Percentiles rank a stretch among this genome's conserved stretches.
Conservation (phyloP, 2,113 vertebrate genomes). For the Menidia beryllina region DNA sequence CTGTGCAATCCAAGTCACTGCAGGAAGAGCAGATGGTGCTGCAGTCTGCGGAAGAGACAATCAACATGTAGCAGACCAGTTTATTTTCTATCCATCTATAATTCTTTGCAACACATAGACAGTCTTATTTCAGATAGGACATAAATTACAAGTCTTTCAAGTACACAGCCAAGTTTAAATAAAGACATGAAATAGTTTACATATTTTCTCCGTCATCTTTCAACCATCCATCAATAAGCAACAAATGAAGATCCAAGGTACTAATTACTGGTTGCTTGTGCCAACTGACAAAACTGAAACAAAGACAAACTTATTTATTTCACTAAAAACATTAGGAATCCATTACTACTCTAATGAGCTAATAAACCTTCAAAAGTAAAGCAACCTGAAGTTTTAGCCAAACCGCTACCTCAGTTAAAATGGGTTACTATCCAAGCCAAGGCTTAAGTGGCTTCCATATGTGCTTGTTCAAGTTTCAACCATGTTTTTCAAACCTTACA, state of each 20-base stretch:
- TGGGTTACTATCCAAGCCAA: conserved; percentile 42
- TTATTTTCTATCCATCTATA: conserved; percentile 1
- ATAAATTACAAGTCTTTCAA: conserved; percentile 24
- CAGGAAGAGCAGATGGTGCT: too few relatives aligned
- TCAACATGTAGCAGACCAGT: not conserved
- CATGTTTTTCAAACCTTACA: conserved; percentile 45
- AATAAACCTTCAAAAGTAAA: conserved; percentile 50
- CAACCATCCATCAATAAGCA: conserved; percentile 60
- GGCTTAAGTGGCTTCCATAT: conserved; percentile 53
- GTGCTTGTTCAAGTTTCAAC: conserved; percentile 43
- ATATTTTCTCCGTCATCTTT: conserved; percentile 59
- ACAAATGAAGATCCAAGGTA: conserved; percentile 55
- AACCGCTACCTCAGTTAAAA: conserved; percentile 51
- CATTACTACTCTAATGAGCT: conserved; percentile 63
- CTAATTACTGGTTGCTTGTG: conserved; percentile 56
- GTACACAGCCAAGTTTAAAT: conserved; percentile 20
- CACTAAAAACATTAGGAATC: conserved; percentile 57
- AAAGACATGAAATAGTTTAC: conserved; percentile 50
- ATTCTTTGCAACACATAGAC: conserved; percentile 31
- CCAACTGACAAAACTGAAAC: conserved; percentile 57
- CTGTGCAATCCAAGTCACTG: not conserved
- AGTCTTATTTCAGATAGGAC: conserved; percentile 13
- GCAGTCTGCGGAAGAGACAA: not conserved
- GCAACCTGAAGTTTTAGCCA: conserved; percentile 53
- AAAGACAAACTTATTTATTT: conserved; percentile 58